Base-by-base conservation (phyloP, 1,140 invertebrate genomes). In the Drosophila ohnishii region DNA sequence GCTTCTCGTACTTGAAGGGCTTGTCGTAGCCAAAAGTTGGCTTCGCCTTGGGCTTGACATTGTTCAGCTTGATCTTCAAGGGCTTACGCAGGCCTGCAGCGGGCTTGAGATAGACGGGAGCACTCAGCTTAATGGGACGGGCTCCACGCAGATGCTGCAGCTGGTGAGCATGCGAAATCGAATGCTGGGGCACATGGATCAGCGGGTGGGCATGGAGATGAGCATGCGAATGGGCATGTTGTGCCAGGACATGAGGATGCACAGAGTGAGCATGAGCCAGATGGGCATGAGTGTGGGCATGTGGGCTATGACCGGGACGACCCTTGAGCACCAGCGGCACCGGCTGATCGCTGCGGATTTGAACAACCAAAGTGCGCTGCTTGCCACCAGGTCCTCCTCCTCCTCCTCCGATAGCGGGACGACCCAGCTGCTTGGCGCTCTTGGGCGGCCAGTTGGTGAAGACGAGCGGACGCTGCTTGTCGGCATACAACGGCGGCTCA, bases 321-420 rank as follows among this genome's bases (percentile, higher is more conserved):
- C 90, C 85, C 44, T 91, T 91, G 0, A 91, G 48, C 0, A 91
- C 80, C 42, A 91, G 42, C 5, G 82, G 90, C 9, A 87, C 90
- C 0, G 84, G 88, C 55, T 91, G 84, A 78, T 91, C 90, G 48
- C 90, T 91, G 39, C 90, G 90, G 11, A 91, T 91, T 45, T 91
- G 90, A 1, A 91, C 85, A 9, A 91, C 84, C 32, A 91, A 25
- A 0, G 90, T 91, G 30, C 81, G 78, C 55, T 87, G 87, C 22
- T 89, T 91, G 0, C 55, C 73, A 6, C 65, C 30, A 2, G 47
- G 16, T 2, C 47, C 44, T 32, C 30, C 30, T 25, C 6, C 50
- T 14, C 57, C 53, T 35, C 48, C 65, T 2, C 53, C 28, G 1
- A 39, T 37, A 6, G 50, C 66, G 1, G 71, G 64, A 4, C 74